Evolutionary conservation across 2,113 vertebrate genomes (phyloP), one percentile per base, ranked within the genome.

Genomic region (Mesocricetus auratus): DNA sequence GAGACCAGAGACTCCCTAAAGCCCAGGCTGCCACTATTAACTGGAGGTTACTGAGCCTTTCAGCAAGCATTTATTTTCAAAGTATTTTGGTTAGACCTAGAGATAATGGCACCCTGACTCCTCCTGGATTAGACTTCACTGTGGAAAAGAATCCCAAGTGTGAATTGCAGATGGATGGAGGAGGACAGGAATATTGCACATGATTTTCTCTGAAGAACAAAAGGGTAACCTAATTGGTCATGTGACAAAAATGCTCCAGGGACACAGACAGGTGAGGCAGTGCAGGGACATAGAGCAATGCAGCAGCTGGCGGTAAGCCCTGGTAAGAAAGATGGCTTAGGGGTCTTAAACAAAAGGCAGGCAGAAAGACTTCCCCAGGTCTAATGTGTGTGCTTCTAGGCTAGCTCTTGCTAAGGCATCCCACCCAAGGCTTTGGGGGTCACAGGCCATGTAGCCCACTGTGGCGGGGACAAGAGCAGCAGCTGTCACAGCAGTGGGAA

Each of bases 21-120:
- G 95, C 93, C 79, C 86, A 83, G 31, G 78, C 85, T 5, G 16
- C 89, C 66, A 73, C 79, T 88, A 96, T 89, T 90, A 96, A 82
- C 39, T 0, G 1, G 75, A 82, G 89, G 95, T 96, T 82, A 91
- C 78, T 56, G 93, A 90, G 89, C 83, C 88, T 91, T 95, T 79
- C 62, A 94, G 96, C 93, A 86, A n/a, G 24, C 58, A 95, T 95
- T 93, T 71, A 68, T 94, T 97, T 97, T 68, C 89, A n/a, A 93
- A 94, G 89, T 82, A 71, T 83, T 95, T 97, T 86, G 83, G 92
- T 77, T 83, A 75, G 42, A 83, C 50, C 68, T 94, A 81, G 71
- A 94, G 87, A 92, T 75, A 97, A 93, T 62, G 78, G 68, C 78
- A 89, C 50, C 94, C 93, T 87, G 24, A 94, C 39, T 33, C 75